Conservation (phyloP, 2,888 invertebrate genomes). For the Polydesmus complanatus region DNA sequence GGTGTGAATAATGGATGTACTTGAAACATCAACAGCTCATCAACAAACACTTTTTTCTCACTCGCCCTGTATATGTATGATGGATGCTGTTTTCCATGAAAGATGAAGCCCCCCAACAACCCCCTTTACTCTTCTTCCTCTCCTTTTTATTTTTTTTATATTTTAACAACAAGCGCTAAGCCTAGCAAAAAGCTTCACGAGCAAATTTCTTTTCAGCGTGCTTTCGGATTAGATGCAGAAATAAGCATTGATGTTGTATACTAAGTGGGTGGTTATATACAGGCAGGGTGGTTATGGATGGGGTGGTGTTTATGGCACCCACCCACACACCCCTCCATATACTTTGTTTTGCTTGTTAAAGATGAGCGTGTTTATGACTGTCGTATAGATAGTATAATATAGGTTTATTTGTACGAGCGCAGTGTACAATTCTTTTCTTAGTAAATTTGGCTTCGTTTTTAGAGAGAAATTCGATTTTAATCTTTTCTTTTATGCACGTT, state of each 20-base stretch:
- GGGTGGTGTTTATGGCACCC: background rate
- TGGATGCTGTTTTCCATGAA: background rate
- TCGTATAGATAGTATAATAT: too few relatives aligned
- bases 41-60: background rate
- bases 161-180: background rate
- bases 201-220: background rate
- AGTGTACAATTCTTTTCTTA: too few relatives aligned
- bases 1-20: background rate
- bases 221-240: background rate
- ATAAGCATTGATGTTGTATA: background rate
- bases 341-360: background rate
- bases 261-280: constrained; percentile 9
- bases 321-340: background rate
- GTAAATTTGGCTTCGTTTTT: too few relatives aligned
- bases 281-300: background rate
- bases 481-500: too few relatives aligned
- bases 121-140: background rate
- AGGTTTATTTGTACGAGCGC: too few relatives aligned
- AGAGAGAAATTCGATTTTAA: too few relatives aligned
- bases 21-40: background rate
- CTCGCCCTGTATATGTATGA: background rate
- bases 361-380: too few relatives aligned
- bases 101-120: too few relatives aligned
- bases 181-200: background rate
- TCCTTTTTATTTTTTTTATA: background rate